A percentile compares a stretch with the other conserved stretches of the same genome.
phyloP scores from a whole-genome alignment of 2,113 vertebrate genomes.

The Tetrax tetrax region DNA sequence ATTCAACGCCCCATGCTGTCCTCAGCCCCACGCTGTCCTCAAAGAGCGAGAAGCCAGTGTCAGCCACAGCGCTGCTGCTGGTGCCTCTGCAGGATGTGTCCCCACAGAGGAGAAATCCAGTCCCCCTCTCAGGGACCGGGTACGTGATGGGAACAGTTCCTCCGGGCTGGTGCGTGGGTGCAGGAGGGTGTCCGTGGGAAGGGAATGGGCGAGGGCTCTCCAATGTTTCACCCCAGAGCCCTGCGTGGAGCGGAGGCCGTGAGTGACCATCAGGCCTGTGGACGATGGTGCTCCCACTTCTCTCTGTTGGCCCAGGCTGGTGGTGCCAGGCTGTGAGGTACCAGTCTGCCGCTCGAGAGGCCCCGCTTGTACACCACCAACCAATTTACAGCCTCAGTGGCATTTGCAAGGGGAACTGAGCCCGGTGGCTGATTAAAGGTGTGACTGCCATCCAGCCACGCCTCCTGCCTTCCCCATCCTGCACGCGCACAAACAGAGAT shows the following conservation, averaged over 20 bases:
- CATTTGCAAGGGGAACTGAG: neutral
- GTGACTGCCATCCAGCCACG: neutral
- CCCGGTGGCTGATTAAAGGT: neutral
- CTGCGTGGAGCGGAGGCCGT: fast-evolving
- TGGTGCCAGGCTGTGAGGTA: neutral
- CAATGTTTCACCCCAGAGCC: neutral
- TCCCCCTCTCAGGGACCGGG: neutral
- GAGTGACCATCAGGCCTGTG: neutral
- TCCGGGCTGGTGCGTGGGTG: neutral
- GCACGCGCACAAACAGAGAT: neutral
- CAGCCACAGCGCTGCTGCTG: neutral
- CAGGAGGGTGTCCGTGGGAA: neutral
- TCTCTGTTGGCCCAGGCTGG: neutral
- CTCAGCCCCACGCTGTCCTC: neutral
- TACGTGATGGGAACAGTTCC: fast-evolving
- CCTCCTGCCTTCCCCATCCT: neutral
- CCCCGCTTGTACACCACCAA: too few species aligned
- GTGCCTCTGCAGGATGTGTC: neutral
- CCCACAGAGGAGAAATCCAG: neutral
- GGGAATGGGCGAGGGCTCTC: neutral
- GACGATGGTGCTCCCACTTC: neutral
- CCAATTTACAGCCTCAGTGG: neutral
- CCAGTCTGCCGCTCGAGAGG: neutral
- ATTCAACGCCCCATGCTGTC: neutral
- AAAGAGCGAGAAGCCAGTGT: neutral